Evolutionary conservation across 1,140 invertebrate species (phyloP).

Genomic region (Procambarus clarkii): DNA sequence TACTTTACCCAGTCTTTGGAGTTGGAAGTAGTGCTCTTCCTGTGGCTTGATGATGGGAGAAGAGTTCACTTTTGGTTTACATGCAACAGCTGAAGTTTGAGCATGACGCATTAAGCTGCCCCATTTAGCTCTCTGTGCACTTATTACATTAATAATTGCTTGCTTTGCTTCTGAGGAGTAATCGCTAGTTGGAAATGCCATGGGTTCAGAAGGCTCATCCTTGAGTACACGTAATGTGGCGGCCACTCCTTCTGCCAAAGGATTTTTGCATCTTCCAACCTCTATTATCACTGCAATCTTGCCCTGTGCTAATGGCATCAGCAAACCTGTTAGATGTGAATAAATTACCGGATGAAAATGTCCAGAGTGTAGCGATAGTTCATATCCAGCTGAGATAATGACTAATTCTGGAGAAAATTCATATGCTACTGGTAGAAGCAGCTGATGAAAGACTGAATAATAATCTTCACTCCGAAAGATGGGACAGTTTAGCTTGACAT

Average conservation of each 20-base stretch:
- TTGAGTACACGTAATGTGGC: conserved; percentile 18
- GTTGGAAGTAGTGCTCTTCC: not conserved
- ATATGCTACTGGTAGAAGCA: conserved; percentile 56
- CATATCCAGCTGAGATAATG: not conserved
- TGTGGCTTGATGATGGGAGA: not conserved
- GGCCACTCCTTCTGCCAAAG: not conserved
- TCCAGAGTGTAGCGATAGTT: not conserved
- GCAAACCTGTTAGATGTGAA: conserved; percentile 22
- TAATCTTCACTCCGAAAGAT: conserved; percentile 3
- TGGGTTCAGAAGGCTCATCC: conserved; percentile 11
- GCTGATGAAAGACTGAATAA: conserved; percentile 31
- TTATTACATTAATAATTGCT: conserved; percentile 7
- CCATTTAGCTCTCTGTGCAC: conserved; percentile 3
- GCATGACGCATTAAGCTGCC: conserved; percentile 25
- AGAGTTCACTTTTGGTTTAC: not conserved
- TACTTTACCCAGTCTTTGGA: conserved; percentile 3
- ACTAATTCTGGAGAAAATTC: conserved; percentile 50
- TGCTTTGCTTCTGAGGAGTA: conserved; percentile 4
- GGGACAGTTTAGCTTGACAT: conserved; percentile 94
- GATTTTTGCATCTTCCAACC: not conserved
- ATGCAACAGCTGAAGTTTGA: not conserved
- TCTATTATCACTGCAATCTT: conserved; percentile 14
- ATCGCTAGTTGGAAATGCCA: not conserved
- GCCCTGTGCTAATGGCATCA: conserved; percentile 42
- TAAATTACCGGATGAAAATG: conserved; percentile 31